phyloP scores from a whole-genome alignment of 2,113 vertebrate genomes.

The Mormoops blainvillei region DNA sequence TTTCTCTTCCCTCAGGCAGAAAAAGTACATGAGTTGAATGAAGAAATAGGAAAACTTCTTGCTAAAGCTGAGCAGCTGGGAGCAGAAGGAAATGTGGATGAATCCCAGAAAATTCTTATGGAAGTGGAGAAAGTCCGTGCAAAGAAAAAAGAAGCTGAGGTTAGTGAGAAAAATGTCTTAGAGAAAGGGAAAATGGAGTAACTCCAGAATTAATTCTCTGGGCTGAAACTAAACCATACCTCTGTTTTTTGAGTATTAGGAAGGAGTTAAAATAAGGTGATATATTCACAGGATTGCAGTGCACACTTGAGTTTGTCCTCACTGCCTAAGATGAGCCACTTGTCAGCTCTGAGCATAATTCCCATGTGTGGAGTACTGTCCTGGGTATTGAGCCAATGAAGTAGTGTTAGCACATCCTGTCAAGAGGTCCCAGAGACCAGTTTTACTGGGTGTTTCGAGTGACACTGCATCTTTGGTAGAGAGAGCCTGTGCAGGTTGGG shows the following conservation, averaged over 20 bases:
- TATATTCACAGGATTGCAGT: not conserved
- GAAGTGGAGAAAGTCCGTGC: constrained; percentile 97
- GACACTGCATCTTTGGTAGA: not conserved
- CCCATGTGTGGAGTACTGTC: not conserved
- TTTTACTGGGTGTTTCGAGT: not conserved
- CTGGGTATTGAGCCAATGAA: not conserved
- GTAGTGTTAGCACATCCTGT: not conserved
- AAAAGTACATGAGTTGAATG: constrained; percentile 97
- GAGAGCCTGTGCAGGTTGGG: not conserved
- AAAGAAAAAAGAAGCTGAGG: constrained; percentile 98
- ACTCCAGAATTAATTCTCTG: not conserved
- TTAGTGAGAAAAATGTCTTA: constrained; percentile 64
- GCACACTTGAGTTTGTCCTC: not conserved
- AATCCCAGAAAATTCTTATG: constrained; percentile 96
- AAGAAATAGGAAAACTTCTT: constrained; percentile 98
- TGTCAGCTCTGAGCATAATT: not conserved
- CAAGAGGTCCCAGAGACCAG: not conserved
- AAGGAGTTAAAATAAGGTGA: not conserved
- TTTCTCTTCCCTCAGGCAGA: constrained; percentile 86
- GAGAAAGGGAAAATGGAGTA: not conserved
- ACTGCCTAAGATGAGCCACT: not conserved
- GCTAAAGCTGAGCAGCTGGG: constrained; percentile 98
- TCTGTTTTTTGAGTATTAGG: not conserved
- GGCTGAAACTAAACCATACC: not conserved
- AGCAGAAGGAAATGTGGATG: constrained; percentile 97